These are phyloP conservation scores for Drosophila simulans DNA, from an alignment of 1,140 invertebrate species.

Conservation along the genomic window DNA sequence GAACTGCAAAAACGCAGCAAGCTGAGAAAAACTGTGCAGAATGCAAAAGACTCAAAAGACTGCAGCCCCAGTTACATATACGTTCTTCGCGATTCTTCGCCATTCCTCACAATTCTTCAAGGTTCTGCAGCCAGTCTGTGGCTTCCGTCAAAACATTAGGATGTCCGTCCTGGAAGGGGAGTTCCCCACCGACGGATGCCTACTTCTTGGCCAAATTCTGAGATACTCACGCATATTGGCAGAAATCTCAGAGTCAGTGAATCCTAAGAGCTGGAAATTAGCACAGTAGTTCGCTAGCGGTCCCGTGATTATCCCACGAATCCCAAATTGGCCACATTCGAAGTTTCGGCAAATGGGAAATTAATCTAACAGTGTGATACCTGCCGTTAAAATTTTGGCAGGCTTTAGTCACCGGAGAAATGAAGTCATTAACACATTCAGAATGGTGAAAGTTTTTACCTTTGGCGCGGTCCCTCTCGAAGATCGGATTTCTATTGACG, in stretches of 20 bases:
- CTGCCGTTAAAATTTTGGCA: conserved; percentile 19
- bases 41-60: conserved; percentile 32
- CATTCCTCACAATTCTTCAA: not conserved
- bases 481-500: conserved; percentile 54
- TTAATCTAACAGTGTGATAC: conserved; percentile 39
- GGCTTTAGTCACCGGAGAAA: conserved; percentile 55
- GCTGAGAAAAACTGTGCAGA: conserved; percentile 18
- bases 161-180: conserved; percentile 39
- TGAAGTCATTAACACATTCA: conserved; percentile 70
- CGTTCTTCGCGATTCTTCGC: not conserved
- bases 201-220: conserved; percentile 10
- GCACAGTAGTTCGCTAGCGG: conserved; percentile 1
- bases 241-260: conserved; percentile 8
- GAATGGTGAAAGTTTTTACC: conserved; percentile 75
- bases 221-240: conserved; percentile 14
- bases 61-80: not conserved
- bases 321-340: conserved; percentile 14
- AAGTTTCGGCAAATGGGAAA: conserved; percentile 37
- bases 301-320: conserved; percentile 6
- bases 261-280: not conserved
- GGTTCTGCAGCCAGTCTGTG: conserved; percentile 21
- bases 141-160: conserved; percentile 65
- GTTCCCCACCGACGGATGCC: not conserved
- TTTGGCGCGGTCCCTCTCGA: conserved; percentile 34
- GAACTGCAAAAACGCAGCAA: conserved; percentile 52